Base-by-base conservation (phyloP, 92 coral and sea anemone genomes). In the Meandrina meandrites region DNA sequence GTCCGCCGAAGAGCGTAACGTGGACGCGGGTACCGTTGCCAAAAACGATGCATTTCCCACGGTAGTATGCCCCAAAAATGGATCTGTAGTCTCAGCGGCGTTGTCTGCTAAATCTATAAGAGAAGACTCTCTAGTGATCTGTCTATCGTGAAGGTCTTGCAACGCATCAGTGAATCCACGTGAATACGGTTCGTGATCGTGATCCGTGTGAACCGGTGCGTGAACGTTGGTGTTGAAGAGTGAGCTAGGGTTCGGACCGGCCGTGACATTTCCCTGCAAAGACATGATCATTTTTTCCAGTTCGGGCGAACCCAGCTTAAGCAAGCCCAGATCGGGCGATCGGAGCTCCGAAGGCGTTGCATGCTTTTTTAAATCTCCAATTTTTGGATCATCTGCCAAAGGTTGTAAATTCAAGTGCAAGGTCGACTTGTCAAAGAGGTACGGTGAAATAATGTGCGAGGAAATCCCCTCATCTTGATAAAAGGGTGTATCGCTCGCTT, bases 261-360 rank as follows among this genome's bases (percentile, higher is more conserved):
- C 91, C 28, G 96, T 91, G 50, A 90, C 94, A 81, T 90, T 92
- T 40, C 96, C 89, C 84, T 97, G 99, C 96, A 97, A 88, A 53
- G 99, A 96, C 95, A 97, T 91, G 14, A 97, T 90, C 99, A 97
- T 97, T 87, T 97, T 97, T 86, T 97, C 99, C 70, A 97, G 89
- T 76, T 97, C 99, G 3, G 99, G 99, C 62, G 99, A 97, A 64
- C 96, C 99, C 32, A 97, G 94, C 87, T 95, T 97, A n/a, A 97
- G 95, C 60, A 97, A 89, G n/a, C 98, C 98, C 80, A 97, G 91
- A 81, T 97, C 99, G 8, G 98, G 98, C 22, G 99, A 95, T 28
- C 91, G 97, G 16, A 95, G 95, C 69, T 97, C 99, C 27, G 99
- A 81, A 3, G 99, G 96, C 24, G 98, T 94, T 77, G 93, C 98